Percentiles rank a stretch among this genome's conserved stretches.
These are phyloP conservation scores for Timema podura DNA, from an alignment of 2,888 invertebrate genomes.

Conservation along the genomic window DNA sequence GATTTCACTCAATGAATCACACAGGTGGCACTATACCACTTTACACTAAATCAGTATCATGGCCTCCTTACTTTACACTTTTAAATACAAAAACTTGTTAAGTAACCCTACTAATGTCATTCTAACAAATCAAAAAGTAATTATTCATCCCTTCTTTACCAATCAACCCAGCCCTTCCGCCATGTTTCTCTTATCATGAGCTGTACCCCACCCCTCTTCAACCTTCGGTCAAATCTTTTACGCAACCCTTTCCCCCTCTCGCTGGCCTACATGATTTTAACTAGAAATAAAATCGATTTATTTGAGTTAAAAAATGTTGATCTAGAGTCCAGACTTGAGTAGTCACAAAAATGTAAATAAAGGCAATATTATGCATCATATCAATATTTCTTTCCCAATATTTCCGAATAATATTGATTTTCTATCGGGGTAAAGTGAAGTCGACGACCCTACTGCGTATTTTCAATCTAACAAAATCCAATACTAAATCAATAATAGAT, in stretches of 20 bases:
- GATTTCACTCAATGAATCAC: constrained; percentile 23
- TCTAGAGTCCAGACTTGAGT: no score
- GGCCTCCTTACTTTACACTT: not conserved
- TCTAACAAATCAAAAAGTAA: not conserved
- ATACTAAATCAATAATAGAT: constrained; percentile 28
- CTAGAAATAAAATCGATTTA: constrained; percentile 11
- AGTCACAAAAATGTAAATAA: no score
- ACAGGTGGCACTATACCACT: constrained; percentile 28
- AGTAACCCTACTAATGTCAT: not conserved
- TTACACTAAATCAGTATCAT: no score
- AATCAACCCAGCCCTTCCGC: constrained; percentile 30
- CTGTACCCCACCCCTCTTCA: constrained; percentile 27
- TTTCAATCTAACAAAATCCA: constrained; percentile 28
- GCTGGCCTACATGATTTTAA: constrained; percentile 29
- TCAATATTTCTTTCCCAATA: not conserved
- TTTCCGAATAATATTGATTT: constrained; percentile 31
- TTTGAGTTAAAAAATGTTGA: no score
- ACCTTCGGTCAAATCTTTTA: constrained; percentile 27
- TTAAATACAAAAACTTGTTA: constrained; percentile 5
- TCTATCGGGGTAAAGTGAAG: constrained; percentile 28
- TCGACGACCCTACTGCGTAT: constrained; percentile 32
- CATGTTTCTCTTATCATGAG: constrained; percentile 29
- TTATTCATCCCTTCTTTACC: constrained; percentile 23
- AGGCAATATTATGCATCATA: no score
- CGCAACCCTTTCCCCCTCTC: constrained; percentile 30